Evolutionary conservation across 2,888 invertebrate genomes (phyloP).

Genomic region (Pinctada fucata): DNA sequence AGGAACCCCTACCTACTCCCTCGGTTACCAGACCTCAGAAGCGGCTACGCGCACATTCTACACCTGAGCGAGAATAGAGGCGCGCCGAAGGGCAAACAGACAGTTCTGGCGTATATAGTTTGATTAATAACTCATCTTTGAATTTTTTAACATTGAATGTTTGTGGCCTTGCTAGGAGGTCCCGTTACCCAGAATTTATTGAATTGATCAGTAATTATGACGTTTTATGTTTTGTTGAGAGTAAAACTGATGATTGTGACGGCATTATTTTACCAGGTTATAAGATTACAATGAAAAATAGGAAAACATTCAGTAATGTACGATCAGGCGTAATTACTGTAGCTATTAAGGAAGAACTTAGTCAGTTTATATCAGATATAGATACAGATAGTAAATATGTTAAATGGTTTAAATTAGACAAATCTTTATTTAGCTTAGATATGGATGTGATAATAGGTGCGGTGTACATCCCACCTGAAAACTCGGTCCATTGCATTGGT

Average conservation of each 20-base stretch:
- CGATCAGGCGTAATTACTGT: conserved; percentile 8
- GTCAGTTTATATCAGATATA: neutral
- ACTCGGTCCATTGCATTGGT: neutral
- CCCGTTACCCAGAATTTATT: conserved; percentile 8
- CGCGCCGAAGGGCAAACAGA: conserved; percentile 2
- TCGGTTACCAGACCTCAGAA: too few species aligned
- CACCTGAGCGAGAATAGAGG: neutral
- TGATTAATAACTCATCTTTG: neutral
- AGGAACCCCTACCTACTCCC: too few species aligned
- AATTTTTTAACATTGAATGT: conserved; percentile 1
- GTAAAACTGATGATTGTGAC: conserved; percentile 10
- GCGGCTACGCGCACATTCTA: neutral
- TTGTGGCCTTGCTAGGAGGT: neutral
- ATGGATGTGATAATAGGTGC: conserved; percentile 9
- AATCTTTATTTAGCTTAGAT: neutral
- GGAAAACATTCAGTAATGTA: conserved; percentile 2
- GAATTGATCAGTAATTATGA: neutral
- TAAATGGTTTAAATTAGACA: conserved; percentile 5
- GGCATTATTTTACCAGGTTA: conserved; percentile 10
- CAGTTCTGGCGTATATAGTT: too few species aligned
- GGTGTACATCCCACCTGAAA: conserved; percentile 16
- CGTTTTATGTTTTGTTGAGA: conserved; percentile 14
- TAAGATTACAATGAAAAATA: conserved; percentile 13
- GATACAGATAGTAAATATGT: too few species aligned
- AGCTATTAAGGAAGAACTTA: neutral